A percentile compares a stretch with the other conserved stretches of the same genome.
phyloP scores from a whole-genome alignment of 1,140 invertebrate species.

The Dendroctonus valens region DNA sequence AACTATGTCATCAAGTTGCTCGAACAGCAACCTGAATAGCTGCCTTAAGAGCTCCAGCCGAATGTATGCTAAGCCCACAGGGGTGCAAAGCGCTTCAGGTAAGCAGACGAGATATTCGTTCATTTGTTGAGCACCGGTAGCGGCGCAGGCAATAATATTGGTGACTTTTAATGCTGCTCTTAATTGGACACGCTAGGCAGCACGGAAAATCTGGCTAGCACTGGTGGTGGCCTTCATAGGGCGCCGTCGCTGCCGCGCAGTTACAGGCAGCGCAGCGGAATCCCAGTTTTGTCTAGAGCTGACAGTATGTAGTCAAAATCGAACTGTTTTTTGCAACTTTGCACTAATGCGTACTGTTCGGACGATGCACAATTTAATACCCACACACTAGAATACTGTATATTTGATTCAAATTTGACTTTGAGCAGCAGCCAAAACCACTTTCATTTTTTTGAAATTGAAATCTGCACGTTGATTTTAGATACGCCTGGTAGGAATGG shows the following conservation, averaged over 20 bases:
- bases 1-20: conserved; percentile 52
- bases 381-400: background rate
- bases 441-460: background rate
- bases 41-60: conserved; percentile 40
- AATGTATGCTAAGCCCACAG: conserved; percentile 35
- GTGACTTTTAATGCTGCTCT: conserved; percentile 27
- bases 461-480: conserved; percentile 4
- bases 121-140: too few species aligned
- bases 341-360: too few species aligned
- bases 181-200: conserved; percentile 50
- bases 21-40: conserved; percentile 54
- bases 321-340: too few species aligned
- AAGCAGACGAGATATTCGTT: background rate
- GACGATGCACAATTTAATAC: too few species aligned
- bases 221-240: conserved; percentile 54
- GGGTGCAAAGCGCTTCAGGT: conserved; percentile 42
- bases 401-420: too few species aligned
- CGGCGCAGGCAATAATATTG: too few species aligned
- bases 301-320: conserved; percentile 41
- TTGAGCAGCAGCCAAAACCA: too few species aligned
- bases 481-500: conserved; percentile 38
- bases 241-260: conserved; percentile 60
- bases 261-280: conserved; percentile 60
- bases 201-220: conserved; percentile 57
- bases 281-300: conserved; percentile 56